Evolutionary conservation across 92 coral and sea anemone genomes (phyloP).

Genomic region (Porites divaricata): DNA sequence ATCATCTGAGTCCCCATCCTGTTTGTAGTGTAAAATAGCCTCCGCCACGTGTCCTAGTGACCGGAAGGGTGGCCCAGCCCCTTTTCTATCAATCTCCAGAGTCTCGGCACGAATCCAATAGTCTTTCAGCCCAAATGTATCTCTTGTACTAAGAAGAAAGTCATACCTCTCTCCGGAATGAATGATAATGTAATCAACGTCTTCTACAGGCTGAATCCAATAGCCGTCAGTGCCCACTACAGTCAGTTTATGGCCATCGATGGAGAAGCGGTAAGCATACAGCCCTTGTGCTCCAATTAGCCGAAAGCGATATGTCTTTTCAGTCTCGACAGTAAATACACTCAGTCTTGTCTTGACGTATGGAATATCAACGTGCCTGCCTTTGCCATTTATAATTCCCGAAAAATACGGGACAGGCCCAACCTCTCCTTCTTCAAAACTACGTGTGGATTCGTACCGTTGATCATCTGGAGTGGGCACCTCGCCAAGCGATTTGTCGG

Average conservation of each 20-base stretch:
- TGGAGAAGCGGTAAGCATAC: conserved; percentile 54
- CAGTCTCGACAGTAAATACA: conserved; percentile 62
- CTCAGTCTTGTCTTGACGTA: conserved; percentile 58
- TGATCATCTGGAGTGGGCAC: conserved; percentile 49
- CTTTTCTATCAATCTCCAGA: conserved; percentile 53
- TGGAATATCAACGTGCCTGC: conserved; percentile 57
- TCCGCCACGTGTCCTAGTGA: conserved; percentile 61
- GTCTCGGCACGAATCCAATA: conserved; percentile 38
- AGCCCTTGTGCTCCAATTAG: conserved; percentile 2
- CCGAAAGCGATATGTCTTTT: conserved; percentile 61
- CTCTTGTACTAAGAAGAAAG: conserved; percentile 67
- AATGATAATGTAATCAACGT: conserved; percentile 71
- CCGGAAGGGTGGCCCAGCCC: conserved; percentile 41
- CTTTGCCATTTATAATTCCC: conserved; percentile 70
- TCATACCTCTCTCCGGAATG: conserved; percentile 80
- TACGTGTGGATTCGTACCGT: conserved; percentile 32
- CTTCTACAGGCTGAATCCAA: conserved; percentile 67
- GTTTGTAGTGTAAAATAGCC: conserved; percentile 11
- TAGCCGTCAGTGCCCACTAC: conserved; percentile 78
- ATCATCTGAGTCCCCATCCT: conserved; percentile 17
- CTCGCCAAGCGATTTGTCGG: conserved; percentile 47
- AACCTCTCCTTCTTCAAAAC: conserved; percentile 55
- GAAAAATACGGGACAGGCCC: conserved; percentile 38
- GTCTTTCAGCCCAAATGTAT: conserved; percentile 8
- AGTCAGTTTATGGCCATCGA: conserved; percentile 1